Conservation (phyloP, 2,797 vertebrate genomes). For the Acanthopagrus latus region DNA sequence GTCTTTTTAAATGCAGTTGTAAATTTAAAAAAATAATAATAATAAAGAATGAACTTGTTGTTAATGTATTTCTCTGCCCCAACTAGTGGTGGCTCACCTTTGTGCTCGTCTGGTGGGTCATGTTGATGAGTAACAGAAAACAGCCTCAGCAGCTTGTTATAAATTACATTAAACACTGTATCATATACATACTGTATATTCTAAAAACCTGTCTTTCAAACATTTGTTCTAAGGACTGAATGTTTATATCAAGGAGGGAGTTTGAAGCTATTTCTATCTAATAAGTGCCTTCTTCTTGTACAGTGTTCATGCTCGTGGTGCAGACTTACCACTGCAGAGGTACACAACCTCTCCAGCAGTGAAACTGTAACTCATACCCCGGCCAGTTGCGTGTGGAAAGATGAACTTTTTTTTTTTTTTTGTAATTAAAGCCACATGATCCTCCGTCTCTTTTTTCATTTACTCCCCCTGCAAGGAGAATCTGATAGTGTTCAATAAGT, state of each 20-base stretch:
- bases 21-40: too few species aligned
- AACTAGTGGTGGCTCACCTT: neutral
- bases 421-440: conserved; percentile 65
- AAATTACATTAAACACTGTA: neutral
- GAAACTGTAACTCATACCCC: conserved; percentile 51
- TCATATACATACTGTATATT: neutral
- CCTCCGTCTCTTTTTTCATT: conserved; percentile 55
- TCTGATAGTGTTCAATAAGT: conserved; percentile 68
- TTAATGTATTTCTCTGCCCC: too few species aligned
- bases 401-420: conserved; percentile 56
- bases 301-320: neutral
- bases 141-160: neutral
- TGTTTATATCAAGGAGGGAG: neutral
- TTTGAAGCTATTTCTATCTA: neutral
- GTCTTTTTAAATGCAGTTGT: too few species aligned
- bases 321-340: conserved; percentile 28
- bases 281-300: neutral
- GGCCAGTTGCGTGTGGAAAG: conserved; percentile 44
- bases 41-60: too few species aligned
- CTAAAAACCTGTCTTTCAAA: neutral
- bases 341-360: conserved; percentile 35
- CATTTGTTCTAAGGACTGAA: neutral
- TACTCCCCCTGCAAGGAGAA: conserved; percentile 72
- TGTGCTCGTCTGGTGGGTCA: neutral
- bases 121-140: neutral